Evolutionary conservation across 2,113 vertebrate species (phyloP).

Genomic region (Macaca mulatta): DNA sequence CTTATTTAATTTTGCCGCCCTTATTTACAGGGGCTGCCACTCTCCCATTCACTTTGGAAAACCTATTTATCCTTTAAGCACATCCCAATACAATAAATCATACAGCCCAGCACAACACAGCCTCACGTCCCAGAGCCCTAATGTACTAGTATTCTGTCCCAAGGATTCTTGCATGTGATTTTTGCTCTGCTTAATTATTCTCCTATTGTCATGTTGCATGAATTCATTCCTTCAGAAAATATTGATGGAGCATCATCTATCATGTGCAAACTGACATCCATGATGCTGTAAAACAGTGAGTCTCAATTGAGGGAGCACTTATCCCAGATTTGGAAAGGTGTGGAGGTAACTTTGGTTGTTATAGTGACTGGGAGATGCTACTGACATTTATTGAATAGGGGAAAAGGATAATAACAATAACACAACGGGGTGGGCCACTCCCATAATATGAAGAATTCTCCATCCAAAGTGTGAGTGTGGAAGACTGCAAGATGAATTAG

Average conservation of each 20-base stretch:
- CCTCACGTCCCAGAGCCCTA: background rate
- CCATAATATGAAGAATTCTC: background rate
- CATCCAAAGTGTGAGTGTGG: background rate
- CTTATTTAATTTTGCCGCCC: background rate
- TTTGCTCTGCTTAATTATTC: background rate
- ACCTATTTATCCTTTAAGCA: background rate
- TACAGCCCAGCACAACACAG: background rate
- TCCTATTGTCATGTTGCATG: background rate
- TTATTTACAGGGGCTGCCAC: background rate
- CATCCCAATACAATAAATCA: background rate
- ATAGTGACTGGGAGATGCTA: background rate
- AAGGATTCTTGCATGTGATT: background rate
- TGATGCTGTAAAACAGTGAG: conserved; percentile 7
- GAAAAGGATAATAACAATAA: background rate
- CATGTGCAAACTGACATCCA: background rate
- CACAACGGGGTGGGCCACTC: background rate
- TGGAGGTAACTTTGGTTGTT: background rate
- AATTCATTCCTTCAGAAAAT: conserved; percentile 9
- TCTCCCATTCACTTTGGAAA: conserved; percentile 1
- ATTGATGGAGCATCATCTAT: background rate
- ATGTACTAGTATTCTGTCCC: background rate
- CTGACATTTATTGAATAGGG: background rate
- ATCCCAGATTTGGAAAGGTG: background rate
- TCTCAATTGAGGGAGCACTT: background rate
- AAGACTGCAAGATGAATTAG: background rate